phyloP scores from a whole-genome alignment of 2,113 vertebrate species.

The Geococcyx californianus region DNA sequence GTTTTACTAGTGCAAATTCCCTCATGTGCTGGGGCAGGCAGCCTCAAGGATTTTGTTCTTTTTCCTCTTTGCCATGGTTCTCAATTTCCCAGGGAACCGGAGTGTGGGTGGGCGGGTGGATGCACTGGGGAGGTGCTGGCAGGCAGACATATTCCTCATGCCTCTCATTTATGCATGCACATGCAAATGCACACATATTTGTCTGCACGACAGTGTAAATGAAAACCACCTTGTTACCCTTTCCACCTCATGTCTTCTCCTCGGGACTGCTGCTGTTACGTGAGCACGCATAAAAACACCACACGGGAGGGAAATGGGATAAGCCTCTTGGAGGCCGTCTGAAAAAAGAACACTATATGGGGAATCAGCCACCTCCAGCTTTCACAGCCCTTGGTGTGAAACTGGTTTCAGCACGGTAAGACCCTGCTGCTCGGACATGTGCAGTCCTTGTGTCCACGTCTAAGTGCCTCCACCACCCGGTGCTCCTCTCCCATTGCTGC shows the following conservation, averaged over 20 bases:
- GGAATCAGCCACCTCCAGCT: neutral
- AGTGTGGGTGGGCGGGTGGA: neutral
- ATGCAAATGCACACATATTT: neutral
- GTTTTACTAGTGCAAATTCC: neutral
- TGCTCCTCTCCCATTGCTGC: neutral
- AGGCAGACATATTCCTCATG: fast-evolving
- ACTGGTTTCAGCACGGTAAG: neutral
- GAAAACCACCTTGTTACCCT: neutral
- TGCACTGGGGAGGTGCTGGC: neutral
- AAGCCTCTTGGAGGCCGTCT: neutral
- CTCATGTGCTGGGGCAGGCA: neutral
- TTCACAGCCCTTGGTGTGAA: neutral
- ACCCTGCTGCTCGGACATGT: fast-evolving
- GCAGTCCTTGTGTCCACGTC: fast-evolving
- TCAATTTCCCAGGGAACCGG: neutral
- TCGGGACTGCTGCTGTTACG: neutral
- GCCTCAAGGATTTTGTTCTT: neutral
- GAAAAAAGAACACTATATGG: fast-evolving
- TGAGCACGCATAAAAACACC: fast-evolving
- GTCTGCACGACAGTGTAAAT: neutral
- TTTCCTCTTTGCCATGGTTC: neutral
- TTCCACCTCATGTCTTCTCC: neutral
- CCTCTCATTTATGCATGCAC: neutral
- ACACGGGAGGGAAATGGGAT: neutral
- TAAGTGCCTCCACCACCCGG: fast-evolving